Percentiles rank a stretch among this genome's conserved stretches.
Evolutionary conservation across 2,113 vertebrate species (phyloP).

Genomic region (Rhynchomys soricoides): DNA sequence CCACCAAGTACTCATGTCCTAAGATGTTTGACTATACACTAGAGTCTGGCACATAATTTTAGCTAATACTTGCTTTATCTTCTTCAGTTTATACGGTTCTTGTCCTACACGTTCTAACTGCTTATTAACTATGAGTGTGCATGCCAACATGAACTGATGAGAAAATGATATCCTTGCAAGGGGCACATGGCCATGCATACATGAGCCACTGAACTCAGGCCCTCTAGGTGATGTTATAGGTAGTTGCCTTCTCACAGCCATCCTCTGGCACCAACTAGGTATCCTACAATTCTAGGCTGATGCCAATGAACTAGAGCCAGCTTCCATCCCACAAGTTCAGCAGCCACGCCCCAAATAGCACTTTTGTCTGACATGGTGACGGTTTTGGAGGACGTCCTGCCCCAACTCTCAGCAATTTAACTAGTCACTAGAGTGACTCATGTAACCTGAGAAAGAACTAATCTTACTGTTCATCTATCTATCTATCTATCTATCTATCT

Average conservation of each 20-base stretch:
- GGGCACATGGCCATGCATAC: rapidly evolving
- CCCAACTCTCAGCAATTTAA: background rate
- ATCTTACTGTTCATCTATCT: background rate
- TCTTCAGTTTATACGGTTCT: background rate
- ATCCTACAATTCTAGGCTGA: background rate
- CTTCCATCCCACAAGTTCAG: background rate
- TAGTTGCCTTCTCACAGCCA: background rate
- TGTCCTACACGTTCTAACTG: slow-evolving; percentile 16
- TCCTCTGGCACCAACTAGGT: background rate
- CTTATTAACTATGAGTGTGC: background rate
- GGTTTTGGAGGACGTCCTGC: background rate
- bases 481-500: background rate
- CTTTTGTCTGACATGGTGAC: background rate
- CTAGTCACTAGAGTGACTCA: background rate
- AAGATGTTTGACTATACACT: slow-evolving; percentile 54
- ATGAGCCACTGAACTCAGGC: background rate
- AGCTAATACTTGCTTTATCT: slow-evolving; percentile 57
- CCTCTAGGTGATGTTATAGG: background rate
- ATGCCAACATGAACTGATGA: background rate
- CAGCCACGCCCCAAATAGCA: background rate
- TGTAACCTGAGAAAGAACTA: background rate
- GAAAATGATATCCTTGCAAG: background rate
- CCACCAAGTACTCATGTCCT: slow-evolving; percentile 44
- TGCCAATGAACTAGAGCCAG: background rate
- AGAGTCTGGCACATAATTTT: slow-evolving; percentile 12